These are phyloP conservation scores for Myotis findleyi DNA, from an alignment of 2,797 vertebrate species.

Conservation along the genomic window DNA sequence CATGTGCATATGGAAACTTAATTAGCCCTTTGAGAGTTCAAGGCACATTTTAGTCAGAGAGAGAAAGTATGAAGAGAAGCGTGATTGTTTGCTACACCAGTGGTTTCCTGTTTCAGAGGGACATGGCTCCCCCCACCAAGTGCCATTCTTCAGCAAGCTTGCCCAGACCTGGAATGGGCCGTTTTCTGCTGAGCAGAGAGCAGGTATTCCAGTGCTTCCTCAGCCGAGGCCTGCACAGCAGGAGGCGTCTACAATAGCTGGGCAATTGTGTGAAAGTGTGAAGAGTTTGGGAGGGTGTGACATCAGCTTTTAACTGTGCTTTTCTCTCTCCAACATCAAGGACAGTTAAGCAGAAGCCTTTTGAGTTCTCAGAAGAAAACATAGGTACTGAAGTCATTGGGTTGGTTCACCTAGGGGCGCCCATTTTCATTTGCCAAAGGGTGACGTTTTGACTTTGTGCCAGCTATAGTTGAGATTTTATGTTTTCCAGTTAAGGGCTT, in stretches of 20 bases:
- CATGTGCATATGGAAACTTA: background rate
- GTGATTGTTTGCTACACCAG: background rate
- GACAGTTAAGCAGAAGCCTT: background rate
- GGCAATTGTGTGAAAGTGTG: background rate
- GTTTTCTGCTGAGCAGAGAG: background rate
- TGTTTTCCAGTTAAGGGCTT: background rate
- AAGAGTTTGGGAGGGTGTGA: background rate
- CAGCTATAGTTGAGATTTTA: background rate
- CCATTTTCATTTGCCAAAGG: background rate
- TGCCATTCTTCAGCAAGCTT: background rate
- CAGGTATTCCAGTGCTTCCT: background rate
- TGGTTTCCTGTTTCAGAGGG: background rate
- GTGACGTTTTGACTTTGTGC: background rate
- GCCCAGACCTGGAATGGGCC: background rate
- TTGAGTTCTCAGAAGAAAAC: background rate
- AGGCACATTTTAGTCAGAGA: background rate
- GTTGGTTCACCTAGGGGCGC: background rate
- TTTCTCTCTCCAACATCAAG: background rate
- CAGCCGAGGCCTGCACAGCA: background rate
- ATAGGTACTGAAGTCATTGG: background rate
- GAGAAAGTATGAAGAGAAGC: background rate
- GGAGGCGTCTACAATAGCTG: background rate
- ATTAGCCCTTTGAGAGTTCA: background rate
- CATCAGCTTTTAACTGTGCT: background rate
- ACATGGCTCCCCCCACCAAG: accelerated